Conservation (phyloP, 64 coral and sea anemone species). For the Catalaphyllia jardinei region DNA sequence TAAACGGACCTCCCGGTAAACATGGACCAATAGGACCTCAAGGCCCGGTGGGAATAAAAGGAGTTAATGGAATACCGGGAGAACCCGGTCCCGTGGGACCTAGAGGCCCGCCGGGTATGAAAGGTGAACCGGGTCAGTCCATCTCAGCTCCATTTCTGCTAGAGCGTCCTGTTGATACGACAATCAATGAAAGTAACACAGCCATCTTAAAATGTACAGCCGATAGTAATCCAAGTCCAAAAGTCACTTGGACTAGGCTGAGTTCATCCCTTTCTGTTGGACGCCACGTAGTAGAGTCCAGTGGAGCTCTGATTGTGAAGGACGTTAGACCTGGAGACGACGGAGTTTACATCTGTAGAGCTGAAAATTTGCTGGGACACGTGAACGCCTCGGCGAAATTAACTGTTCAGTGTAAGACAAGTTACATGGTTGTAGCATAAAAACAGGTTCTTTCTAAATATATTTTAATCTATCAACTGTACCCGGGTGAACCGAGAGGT, state of each 20-base stretch:
- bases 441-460: too few relatives aligned
- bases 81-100: slow-evolving; percentile 38
- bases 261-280: slow-evolving; percentile 11
- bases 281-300: slow-evolving; percentile 8
- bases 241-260: slow-evolving; percentile 35
- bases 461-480: too few relatives aligned
- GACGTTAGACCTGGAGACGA: slow-evolving; percentile 28
- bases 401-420: slow-evolving; percentile 34
- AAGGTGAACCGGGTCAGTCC: slow-evolving; percentile 42
- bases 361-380: slow-evolving; percentile 21
- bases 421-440: background rate
- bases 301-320: slow-evolving; percentile 10
- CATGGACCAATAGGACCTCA: slow-evolving; percentile 36
- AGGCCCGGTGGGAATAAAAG: slow-evolving; percentile 18
- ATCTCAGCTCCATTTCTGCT: slow-evolving; percentile 35
- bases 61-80: slow-evolving; percentile 31
- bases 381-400: slow-evolving; percentile 14
- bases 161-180: slow-evolving; percentile 18
- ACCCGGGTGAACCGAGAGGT: too few relatives aligned
- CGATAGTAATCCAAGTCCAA: slow-evolving; percentile 39
- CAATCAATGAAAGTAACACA: slow-evolving; percentile 29
- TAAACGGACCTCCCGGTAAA: slow-evolving; percentile 51
- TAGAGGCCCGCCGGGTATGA: slow-evolving; percentile 14
- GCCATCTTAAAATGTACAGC: slow-evolving; percentile 55
- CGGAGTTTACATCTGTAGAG: slow-evolving; percentile 50